phyloP scores from a whole-genome alignment of 1,140 invertebrate species.

The Tenebrio molitor region DNA sequence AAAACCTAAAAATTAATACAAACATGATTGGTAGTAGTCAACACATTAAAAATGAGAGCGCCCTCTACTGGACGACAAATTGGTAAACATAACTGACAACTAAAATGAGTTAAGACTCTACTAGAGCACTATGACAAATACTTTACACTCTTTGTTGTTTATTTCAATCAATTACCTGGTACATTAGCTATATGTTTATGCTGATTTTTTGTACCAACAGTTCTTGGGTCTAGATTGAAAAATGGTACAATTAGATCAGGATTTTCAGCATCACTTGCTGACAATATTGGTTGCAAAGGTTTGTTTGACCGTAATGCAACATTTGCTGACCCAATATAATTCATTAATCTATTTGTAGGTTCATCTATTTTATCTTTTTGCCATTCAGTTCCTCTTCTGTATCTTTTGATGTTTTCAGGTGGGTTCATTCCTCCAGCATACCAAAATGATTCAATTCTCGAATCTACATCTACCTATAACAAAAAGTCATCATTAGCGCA shows the following conservation, averaged over 20 bases:
- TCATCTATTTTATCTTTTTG: constrained; percentile 68
- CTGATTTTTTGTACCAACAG: constrained; percentile 68
- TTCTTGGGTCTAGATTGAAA: constrained; percentile 72
- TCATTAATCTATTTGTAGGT: constrained; percentile 74
- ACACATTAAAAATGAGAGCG: too few relatives aligned
- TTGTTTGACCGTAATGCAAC: constrained; percentile 71
- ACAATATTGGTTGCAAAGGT: constrained; percentile 76
- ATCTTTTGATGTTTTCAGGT: constrained; percentile 66
- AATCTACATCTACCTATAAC: constrained; percentile 77
- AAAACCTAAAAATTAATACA: constrained; percentile 78
- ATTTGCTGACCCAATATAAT: constrained; percentile 76
- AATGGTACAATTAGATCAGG: constrained; percentile 70
- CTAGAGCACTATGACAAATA: too few relatives aligned
- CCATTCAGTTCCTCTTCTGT: constrained; percentile 55
- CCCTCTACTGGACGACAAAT: too few relatives aligned
- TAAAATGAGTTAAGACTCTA: too few relatives aligned
- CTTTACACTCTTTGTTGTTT: neutral
- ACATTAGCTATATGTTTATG: constrained; percentile 78
- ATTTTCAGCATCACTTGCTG: constrained; percentile 71
- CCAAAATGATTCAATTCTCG: constrained; percentile 86
- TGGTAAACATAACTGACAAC: too few relatives aligned
- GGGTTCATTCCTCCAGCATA: constrained; percentile 77
- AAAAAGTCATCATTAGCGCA: constrained; percentile 49
- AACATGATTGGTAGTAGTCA: too few relatives aligned
- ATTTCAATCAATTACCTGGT: constrained; percentile 71